phyloP scores from a whole-genome alignment of 1,140 invertebrate genomes.

The Bombyx mandarina region DNA sequence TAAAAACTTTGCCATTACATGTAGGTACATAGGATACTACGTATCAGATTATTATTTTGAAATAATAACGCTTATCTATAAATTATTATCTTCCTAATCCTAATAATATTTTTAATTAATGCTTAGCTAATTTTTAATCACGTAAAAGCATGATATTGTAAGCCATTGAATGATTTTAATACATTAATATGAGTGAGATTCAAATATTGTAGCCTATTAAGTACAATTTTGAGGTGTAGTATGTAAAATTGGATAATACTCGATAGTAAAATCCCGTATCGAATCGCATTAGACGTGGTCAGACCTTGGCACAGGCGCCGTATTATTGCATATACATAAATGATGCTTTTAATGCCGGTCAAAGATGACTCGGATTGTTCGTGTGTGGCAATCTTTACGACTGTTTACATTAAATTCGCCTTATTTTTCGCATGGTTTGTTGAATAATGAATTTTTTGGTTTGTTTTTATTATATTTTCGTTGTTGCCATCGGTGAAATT shows the following conservation, averaged over 20 bases:
- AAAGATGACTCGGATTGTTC: slow-evolving; percentile 10
- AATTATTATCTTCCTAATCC: too few relatives aligned
- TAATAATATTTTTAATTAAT: too few relatives aligned
- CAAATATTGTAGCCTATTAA: background rate
- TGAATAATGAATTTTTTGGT: background rate
- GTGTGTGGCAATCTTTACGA: slow-evolving; percentile 17
- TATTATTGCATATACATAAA: slow-evolving; percentile 6
- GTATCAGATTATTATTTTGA: too few relatives aligned
- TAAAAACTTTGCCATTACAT: too few relatives aligned
- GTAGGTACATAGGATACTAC: too few relatives aligned
- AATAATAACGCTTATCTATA: too few relatives aligned
- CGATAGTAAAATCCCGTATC: slow-evolving; percentile 28
- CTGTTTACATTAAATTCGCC: too few relatives aligned
- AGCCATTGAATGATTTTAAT: too few relatives aligned
- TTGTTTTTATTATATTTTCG: background rate
- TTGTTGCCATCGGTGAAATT: background rate
- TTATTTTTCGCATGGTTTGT: background rate
- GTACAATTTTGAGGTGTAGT: slow-evolving; percentile 11
- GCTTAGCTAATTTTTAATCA: too few relatives aligned
- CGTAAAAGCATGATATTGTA: too few relatives aligned
- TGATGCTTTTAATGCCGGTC: slow-evolving; percentile 12
- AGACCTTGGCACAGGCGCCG: slow-evolving; percentile 18
- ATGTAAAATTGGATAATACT: slow-evolving; percentile 31
- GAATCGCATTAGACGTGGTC: slow-evolving; percentile 18
- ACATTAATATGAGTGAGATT: background rate